phyloP scores from a whole-genome alignment of 2,113 vertebrate genomes.

The Chinchilla lanigera region DNA sequence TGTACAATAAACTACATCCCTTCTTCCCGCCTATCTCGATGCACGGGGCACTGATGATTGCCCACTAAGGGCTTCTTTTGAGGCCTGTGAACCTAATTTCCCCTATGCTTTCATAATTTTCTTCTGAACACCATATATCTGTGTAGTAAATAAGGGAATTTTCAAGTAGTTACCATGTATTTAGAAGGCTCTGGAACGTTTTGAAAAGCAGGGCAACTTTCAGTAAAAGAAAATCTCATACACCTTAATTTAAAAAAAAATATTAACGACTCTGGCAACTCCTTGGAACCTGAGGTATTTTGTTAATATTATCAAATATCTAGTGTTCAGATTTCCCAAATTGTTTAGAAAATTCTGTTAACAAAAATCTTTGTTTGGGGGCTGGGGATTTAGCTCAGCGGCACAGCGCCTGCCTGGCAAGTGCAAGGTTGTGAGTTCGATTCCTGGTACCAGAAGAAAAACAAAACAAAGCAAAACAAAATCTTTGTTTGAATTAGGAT shows the following conservation, averaged over 20 bases:
- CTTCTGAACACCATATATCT: neutral
- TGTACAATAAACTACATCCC: neutral
- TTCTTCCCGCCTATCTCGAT: neutral
- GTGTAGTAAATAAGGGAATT: neutral
- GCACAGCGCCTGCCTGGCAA: too few species aligned
- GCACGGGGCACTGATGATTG: neutral
- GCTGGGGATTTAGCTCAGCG: too few species aligned
- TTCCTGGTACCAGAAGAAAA: too few species aligned
- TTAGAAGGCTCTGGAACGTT: neutral
- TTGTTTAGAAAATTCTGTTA: neutral
- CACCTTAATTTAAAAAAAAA: neutral
- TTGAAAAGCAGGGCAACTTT: neutral
- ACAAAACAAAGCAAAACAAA: too few species aligned
- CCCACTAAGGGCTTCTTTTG: neutral
- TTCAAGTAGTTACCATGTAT: neutral
- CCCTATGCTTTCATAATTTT: slow-evolving; percentile 55
- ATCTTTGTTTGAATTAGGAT: slow-evolving; percentile 31
- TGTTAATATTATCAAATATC: neutral
- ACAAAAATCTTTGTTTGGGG: slow-evolving; percentile 41
- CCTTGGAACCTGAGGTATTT: neutral
- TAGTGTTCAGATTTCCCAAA: neutral
- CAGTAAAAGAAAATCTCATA: slow-evolving; percentile 42
- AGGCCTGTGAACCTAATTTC: neutral
- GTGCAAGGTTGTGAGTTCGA: too few species aligned
- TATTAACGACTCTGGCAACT: neutral